phyloP scores from a whole-genome alignment of 1,140 invertebrate species.

The Polypedilum pembai region DNA sequence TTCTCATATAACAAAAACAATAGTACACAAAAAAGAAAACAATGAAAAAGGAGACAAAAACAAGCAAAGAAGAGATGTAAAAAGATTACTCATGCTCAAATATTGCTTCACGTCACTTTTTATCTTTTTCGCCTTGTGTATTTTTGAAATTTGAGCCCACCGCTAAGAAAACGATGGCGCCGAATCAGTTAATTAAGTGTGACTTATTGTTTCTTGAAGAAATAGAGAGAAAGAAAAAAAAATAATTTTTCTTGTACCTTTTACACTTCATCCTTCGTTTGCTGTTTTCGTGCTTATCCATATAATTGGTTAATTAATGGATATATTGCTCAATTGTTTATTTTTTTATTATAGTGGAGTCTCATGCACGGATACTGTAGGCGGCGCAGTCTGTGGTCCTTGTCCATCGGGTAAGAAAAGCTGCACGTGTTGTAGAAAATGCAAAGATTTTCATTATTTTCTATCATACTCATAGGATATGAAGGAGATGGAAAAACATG shows the following conservation, averaged over 20 bases:
- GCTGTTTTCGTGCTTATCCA: not conserved
- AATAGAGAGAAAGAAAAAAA: no score
- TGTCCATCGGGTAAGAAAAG: constrained; percentile 54
- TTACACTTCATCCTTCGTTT: not conserved
- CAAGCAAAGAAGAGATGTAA: not conserved
- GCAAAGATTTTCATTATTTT: not conserved
- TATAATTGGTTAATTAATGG: not conserved
- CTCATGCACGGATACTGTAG: constrained; percentile 62
- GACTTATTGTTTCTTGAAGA: not conserved
- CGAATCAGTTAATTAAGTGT: constrained; percentile 15
- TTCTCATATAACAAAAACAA: no score
- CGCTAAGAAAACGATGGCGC: not conserved
- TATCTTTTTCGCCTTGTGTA: not conserved
- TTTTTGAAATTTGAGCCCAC: constrained; percentile 15
- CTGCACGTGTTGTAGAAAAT: not conserved
- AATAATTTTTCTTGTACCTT: not conserved
- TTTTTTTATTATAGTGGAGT: constrained; percentile 52
- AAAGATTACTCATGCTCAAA: not conserved
- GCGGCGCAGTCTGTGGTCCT: constrained; percentile 68
- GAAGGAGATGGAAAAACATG: constrained; percentile 75
- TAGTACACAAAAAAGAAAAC: not conserved
- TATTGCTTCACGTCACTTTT: not conserved
- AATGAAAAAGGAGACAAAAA: not conserved
- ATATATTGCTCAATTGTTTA: constrained; percentile 31
- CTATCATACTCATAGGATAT: constrained; percentile 50